A percentile compares a stretch with the other conserved stretches of the same genome.
Evolutionary conservation across 2,797 vertebrate species (phyloP).

Genomic region (Xiphophorus birchmanni): DNA sequence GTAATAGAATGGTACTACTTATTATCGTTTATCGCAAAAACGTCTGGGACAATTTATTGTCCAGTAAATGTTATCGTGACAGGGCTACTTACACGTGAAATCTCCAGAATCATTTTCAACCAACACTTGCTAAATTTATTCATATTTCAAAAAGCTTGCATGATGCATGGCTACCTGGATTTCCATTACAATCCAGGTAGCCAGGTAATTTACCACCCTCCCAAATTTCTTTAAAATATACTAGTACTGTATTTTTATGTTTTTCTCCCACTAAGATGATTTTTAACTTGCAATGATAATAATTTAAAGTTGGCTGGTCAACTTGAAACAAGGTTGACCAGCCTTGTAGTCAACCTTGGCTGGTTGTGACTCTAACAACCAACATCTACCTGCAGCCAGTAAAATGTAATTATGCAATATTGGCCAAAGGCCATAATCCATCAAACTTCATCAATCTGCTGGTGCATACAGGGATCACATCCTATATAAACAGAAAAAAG

Average conservation of each 20-base stretch:
- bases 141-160: neutral
- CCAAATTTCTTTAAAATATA: constrained; percentile 56
- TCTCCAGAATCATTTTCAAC: neutral
- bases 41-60: no score
- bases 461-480: neutral
- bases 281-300: constrained; percentile 73
- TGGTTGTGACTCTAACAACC: neutral
- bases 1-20: no score
- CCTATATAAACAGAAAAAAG: neutral
- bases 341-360: no score
- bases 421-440: neutral
- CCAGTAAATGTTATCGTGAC: no score
- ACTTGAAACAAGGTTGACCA: constrained; percentile 75
- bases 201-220: no score
- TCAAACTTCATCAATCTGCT: neutral
- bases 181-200: no score
- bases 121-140: neutral
- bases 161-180: neutral
- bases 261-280: constrained; percentile 56
- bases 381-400: neutral
- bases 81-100: neutral
- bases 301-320: constrained; percentile 83
- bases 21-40: no score
- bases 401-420: neutral
- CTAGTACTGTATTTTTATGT: constrained; percentile 79